phyloP scores from a whole-genome alignment of 2,113 vertebrate genomes.

The Archilochus colubris region DNA sequence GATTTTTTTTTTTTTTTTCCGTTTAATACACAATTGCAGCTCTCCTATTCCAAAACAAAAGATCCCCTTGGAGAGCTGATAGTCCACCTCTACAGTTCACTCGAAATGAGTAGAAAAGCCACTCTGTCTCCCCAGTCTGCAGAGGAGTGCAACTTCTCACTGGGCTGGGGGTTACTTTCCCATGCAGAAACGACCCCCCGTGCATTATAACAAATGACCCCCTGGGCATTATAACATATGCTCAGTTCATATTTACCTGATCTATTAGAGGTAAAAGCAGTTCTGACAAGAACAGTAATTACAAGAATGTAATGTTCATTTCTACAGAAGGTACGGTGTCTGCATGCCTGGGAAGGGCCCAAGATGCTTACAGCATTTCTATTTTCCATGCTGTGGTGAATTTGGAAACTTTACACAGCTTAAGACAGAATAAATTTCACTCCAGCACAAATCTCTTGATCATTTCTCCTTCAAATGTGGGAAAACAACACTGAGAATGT shows the following conservation, averaged over 20 bases:
- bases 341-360: conserved; percentile 69
- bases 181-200: background rate
- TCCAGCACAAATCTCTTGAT: conserved; percentile 81
- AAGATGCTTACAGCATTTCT: conserved; percentile 74
- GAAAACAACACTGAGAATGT: conserved; percentile 78
- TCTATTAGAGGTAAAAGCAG: conserved; percentile 34
- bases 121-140: background rate
- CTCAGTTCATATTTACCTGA: conserved; percentile 38
- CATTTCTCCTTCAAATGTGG: conserved; percentile 82
- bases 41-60: background rate
- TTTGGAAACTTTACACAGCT: conserved; percentile 79
- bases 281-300: conserved; percentile 34
- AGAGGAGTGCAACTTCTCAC: background rate
- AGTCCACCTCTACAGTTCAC: background rate
- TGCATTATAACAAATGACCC: background rate
- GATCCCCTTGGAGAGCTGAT: background rate
- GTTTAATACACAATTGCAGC: background rate
- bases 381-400: conserved; percentile 81
- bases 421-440: conserved; percentile 82
- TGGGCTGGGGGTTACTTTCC: background rate
- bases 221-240: background rate
- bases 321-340: conserved; percentile 56
- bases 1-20: no score
- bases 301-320: conserved; percentile 44
- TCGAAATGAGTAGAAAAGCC: background rate